Evolutionary conservation across 2,113 vertebrate species (phyloP).

Genomic region (Hippocampus guttulatus): DNA sequence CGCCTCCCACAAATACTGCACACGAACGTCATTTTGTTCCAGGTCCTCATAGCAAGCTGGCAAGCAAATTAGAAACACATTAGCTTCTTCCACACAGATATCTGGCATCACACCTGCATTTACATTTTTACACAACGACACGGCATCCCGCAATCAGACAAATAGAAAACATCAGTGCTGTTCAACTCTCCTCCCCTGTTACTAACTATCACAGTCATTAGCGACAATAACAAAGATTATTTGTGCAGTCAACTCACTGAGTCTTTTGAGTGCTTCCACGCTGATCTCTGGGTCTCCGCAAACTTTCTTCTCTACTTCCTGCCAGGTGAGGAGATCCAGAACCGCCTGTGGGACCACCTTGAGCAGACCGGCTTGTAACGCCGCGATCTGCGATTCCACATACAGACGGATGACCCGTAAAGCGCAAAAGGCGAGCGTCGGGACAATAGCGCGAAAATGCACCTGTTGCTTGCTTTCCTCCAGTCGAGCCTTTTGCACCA

Average conservation of each 20-base stretch:
- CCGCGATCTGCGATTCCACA: constrained; percentile 74
- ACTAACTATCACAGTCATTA: too few species aligned
- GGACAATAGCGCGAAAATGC: too few species aligned
- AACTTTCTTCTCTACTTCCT: constrained; percentile 95
- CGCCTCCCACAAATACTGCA: constrained; percentile 96
- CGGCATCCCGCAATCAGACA: too few species aligned
- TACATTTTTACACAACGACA: background rate
- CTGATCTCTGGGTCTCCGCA: constrained; percentile 96
- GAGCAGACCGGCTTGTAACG: constrained; percentile 89
- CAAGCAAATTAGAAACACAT: background rate
- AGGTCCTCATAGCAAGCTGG: constrained; percentile 92
- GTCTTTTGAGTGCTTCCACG: constrained; percentile 91
- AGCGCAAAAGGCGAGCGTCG: background rate
- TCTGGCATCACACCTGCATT: background rate
- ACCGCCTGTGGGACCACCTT: constrained; percentile 97
- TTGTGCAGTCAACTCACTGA: constrained; percentile 65
- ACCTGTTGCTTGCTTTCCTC: constrained; percentile 95
- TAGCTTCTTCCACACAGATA: background rate
- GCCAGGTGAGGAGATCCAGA: constrained; percentile 93
- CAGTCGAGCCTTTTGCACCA: constrained; percentile 87
- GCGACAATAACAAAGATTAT: background rate
- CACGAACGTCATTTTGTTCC: constrained; percentile 81
- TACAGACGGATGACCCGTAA: background rate
- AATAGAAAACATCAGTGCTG: too few species aligned
- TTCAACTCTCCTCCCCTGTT: too few species aligned